Conservation (phyloP, 2,888 invertebrate genomes). For the Pollenia angustigena region DNA sequence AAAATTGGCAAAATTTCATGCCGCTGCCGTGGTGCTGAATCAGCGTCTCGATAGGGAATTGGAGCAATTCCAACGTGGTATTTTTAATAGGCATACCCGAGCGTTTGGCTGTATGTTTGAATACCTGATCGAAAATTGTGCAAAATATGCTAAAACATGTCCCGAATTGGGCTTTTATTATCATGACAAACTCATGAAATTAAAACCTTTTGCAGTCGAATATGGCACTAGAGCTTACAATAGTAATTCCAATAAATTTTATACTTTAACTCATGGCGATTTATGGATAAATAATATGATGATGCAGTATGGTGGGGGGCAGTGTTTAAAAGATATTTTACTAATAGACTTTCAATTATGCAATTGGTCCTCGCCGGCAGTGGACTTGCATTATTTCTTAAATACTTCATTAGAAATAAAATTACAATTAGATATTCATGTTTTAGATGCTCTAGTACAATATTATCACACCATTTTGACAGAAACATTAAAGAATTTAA, state of each 20-base stretch:
- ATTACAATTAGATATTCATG: conserved; percentile 76
- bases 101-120: conserved; percentile 78
- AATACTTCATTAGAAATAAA: conserved; percentile 79
- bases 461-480: conserved; percentile 79
- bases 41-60: conserved; percentile 78
- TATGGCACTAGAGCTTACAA: conserved; percentile 78
- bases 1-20: conserved; percentile 85
- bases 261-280: conserved; percentile 81
- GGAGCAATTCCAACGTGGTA: conserved; percentile 79
- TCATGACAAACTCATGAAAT: conserved; percentile 77
- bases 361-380: conserved; percentile 81
- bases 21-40: conserved; percentile 84
- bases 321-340: conserved; percentile 76
- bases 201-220: conserved; percentile 79
- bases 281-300: conserved; percentile 82
- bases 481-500: conserved; percentile 77
- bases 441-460: conserved; percentile 79
- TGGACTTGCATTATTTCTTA: conserved; percentile 82
- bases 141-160: conserved; percentile 77
- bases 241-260: conserved; percentile 74
- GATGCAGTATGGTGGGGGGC: conserved; percentile 75
- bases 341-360: conserved; percentile 82
- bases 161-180: conserved; percentile 78
- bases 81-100: conserved; percentile 80
- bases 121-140: conserved; percentile 77